These are phyloP conservation scores for Cryptocheilus praepositus DNA, from an alignment of 2,888 invertebrate genomes.

Conservation along the genomic window DNA sequence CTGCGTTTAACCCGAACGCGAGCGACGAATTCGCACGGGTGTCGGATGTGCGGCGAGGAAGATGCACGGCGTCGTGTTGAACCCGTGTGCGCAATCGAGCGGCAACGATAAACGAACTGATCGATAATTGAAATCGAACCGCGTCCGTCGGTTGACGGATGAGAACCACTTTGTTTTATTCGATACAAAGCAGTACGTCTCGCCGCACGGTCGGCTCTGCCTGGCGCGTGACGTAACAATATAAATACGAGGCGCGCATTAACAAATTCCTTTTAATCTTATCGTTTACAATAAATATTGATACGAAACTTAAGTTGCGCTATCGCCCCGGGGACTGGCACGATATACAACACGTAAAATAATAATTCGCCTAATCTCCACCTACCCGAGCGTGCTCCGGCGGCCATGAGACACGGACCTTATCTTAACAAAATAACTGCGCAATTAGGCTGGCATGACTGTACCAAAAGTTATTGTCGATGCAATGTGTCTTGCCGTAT, in stretches of 20 bases:
- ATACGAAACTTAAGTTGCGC: slow-evolving; percentile 66
- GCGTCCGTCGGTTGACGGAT: slow-evolving; percentile 23
- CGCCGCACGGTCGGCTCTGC: slow-evolving; percentile 33
- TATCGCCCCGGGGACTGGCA: slow-evolving; percentile 50
- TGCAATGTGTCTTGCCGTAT: slow-evolving; percentile 15
- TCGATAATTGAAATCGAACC: no score
- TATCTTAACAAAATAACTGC: slow-evolving; percentile 68
- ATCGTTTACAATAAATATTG: slow-evolving; percentile 72
- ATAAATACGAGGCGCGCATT: slow-evolving; percentile 65
- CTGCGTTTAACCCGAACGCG: not conserved
- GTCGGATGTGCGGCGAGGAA: not conserved
- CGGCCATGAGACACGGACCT: slow-evolving; percentile 51
- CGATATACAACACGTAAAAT: slow-evolving; percentile 57
- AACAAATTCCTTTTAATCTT: slow-evolving; percentile 70
- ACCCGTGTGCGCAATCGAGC: no score
- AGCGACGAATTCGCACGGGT: not conserved
- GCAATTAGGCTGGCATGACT: slow-evolving; percentile 58
- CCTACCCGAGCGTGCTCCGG: slow-evolving; percentile 37
- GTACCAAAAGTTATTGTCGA: slow-evolving; percentile 44
- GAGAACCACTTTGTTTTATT: slow-evolving; percentile 64
- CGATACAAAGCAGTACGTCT: slow-evolving; percentile 49
- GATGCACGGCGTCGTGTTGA: no score
- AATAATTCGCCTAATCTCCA: slow-evolving; percentile 67
- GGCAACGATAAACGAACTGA: no score
- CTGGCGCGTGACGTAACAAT: slow-evolving; percentile 66